Evolutionary conservation across 2,797 vertebrate species (phyloP), one percentile per base, ranked within the genome.

Genomic region (Clarias fuscus): DNA sequence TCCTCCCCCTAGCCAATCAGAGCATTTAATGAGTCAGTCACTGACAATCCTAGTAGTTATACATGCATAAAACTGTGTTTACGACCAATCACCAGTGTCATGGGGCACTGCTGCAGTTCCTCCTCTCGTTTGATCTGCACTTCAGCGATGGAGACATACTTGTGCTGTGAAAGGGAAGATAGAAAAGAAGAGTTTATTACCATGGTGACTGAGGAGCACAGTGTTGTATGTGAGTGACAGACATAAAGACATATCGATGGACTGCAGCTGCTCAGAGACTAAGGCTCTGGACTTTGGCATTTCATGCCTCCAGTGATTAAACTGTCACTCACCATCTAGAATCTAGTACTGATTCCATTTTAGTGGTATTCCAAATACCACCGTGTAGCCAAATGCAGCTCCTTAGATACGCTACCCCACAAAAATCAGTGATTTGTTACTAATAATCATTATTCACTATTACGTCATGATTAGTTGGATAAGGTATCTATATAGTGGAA

Each of bases 121-220:
- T 98, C 97, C 89, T 99, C 98, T 0, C 93, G 96, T 91, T 96
- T 98, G 91, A 98, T 97, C 94, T 99, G 98, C 53, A 99, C 84
- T 33, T 99, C 98, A 0, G 97, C 95, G 48, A 99, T 96, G 82
- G 98, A 99, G 43, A 99, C 70, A 1, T 99, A 99, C 88, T 99
- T 99, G 94, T 99, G 98, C 98, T 99, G 71, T 82, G 48, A 80
- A 85, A 86, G 64, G 5, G 15, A 79, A 62, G 33, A 65, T 17
- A 68, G 62, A 27, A 58, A 88, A 62, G 14, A 86, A 83, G 77
- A 30, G 59, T 61, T 72, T 72, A 83, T 88, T 40, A 14, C 62
- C 88, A 73, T 84, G 78, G 85, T 58, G 48, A 88, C 80, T 2
- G 13, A 84, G 62, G 62, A 80, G 30, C 15, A 59, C 43, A 84